Evolutionary conservation across 2,888 invertebrate genomes (phyloP), one percentile per base, ranked within the genome.

Genomic region (Campaea margaritaria): DNA sequence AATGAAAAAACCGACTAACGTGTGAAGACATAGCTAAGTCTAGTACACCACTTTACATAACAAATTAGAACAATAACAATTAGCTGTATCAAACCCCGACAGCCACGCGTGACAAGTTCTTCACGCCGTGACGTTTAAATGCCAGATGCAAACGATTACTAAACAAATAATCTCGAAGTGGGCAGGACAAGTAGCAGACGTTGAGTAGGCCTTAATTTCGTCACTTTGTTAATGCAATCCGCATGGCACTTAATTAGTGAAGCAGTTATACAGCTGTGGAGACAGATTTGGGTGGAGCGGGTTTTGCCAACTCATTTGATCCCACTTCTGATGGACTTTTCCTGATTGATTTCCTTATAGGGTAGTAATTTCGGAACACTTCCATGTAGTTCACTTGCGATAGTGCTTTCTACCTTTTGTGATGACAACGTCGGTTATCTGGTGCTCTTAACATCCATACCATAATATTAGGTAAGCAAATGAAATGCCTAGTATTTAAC

Each of bases 221-320:
- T 67, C 74, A 82, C 71, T 68, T 62, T 69, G 64, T 68, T 67
- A 73, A 74, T 73, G 75, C 75, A 71, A 76, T 73, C 68, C 70
- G 70, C 59, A 63, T 64, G 58, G 68, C 62, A 61, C 57, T 56
- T 78, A 79, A 82, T 83, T 81, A 82, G 78, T 78, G 72, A 73
- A 73, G 49, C 41, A 41, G 54, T 54, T 47, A 5, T 28, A 65
- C 72, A 12, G 34, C 7, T 52, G 36, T 4, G 45, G 21, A 34
- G 15, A 34, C n/a, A 43, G 15, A 9, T 15, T 10, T n/a, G 36
- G n/a, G n/a, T 36, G 36, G 5, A 36, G 36, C 39, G 39, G 2
- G 1, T 39, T 39, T 11, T 1, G 31, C 10, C 7, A 31, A 31
- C 1, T 31, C 10, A 31, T 31, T 31, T 31, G 9, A 31, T 31